Percentiles rank a stretch among this genome's conserved stretches.
Evolutionary conservation across 1,140 invertebrate genomes (phyloP).

Genomic region (Saxidomus purpurata): DNA sequence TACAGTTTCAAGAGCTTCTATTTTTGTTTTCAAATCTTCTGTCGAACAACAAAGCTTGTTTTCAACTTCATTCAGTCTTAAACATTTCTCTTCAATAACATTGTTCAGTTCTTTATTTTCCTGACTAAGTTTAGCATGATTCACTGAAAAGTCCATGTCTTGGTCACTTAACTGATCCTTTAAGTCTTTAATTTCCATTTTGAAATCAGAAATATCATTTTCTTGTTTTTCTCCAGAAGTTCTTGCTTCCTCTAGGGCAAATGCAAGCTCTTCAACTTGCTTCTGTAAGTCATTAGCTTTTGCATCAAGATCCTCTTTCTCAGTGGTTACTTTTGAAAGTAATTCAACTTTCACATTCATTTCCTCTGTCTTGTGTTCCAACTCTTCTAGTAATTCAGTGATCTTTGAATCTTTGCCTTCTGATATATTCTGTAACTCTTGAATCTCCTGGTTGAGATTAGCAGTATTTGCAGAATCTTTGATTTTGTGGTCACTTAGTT

Average conservation of each 20-base stretch:
- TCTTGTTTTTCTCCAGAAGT: not conserved
- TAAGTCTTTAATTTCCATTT: not conserved
- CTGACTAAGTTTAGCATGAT: not conserved
- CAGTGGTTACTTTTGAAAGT: not conserved
- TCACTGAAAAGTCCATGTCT: slow-evolving; percentile 23
- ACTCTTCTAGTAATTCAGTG: slow-evolving; percentile 20
- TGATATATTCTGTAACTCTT: slow-evolving; percentile 36
- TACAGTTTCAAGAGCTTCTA: not conserved
- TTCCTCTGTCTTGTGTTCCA: slow-evolving; percentile 22
- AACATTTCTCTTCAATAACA: not conserved
- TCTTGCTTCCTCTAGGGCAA: slow-evolving; percentile 28
- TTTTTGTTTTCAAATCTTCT: too few relatives aligned
- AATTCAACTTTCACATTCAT: not conserved
- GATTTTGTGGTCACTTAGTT: slow-evolving; percentile 25
- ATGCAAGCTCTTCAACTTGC: slow-evolving; percentile 20
- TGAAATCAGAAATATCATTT: not conserved
- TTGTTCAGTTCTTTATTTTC: slow-evolving; percentile 30
- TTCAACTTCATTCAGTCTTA: not conserved
- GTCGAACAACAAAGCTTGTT: too few relatives aligned
- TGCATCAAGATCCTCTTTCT: slow-evolving; percentile 7
- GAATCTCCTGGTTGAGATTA: slow-evolving; percentile 12
- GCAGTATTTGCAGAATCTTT: slow-evolving; percentile 8
- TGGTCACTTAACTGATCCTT: slow-evolving; percentile 45
- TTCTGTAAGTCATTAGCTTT: not conserved
- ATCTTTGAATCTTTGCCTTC: slow-evolving; percentile 40